Conservation (phyloP, 2,888 invertebrate species). For the Tipula lateralis region DNA sequence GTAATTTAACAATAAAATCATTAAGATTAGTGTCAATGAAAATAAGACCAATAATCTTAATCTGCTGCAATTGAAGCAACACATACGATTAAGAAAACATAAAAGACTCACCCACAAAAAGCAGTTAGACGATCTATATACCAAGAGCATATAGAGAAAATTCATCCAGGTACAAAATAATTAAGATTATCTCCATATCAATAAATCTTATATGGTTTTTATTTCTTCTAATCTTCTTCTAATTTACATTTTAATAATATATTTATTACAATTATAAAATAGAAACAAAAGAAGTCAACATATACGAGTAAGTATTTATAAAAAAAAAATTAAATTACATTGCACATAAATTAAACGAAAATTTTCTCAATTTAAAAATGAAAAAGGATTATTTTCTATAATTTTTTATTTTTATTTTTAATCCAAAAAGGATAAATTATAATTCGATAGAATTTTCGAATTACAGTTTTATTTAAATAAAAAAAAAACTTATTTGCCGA, state of each 20-base stretch:
- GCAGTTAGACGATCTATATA: too few relatives aligned
- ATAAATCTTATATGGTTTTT: background rate
- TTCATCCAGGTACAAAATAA: background rate
- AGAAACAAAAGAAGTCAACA: background rate
- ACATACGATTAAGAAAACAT: too few relatives aligned
- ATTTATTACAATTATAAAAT: background rate
- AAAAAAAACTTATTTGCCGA: background rate
- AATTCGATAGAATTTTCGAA: background rate
- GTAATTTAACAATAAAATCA: too few relatives aligned
- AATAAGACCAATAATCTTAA: too few relatives aligned
- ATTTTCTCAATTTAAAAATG: background rate
- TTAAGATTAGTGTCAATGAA: too few relatives aligned
- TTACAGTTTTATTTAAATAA: background rate
- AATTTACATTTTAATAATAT: background rate
- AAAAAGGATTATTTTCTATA: conserved; percentile 2
- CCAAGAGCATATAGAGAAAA: too few relatives aligned
- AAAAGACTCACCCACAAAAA: too few relatives aligned
- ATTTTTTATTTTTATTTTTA: background rate
- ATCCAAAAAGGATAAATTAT: background rate
- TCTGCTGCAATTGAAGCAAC: too few relatives aligned
- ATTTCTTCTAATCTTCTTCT: background rate
- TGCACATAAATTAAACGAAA: background rate
- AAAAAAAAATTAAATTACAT: background rate
- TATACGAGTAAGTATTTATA: background rate
- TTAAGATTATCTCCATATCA: background rate